phyloP scores from a whole-genome alignment of 2,797 vertebrate species.

The Carapus acus region DNA sequence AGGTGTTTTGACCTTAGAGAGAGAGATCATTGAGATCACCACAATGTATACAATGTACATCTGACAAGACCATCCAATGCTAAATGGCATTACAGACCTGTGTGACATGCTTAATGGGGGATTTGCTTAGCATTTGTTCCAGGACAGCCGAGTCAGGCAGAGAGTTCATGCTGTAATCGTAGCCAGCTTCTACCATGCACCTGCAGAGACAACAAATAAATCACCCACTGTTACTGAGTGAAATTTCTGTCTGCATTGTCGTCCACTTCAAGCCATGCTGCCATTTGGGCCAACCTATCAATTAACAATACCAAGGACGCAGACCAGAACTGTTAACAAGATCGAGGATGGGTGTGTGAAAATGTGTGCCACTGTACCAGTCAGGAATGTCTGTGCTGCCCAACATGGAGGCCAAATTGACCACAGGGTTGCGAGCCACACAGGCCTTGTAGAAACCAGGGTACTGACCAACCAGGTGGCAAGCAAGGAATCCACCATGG shows the following conservation, averaged over 20 bases:
- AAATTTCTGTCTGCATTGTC: too few species aligned
- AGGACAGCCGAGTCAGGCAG: slow-evolving; percentile 75
- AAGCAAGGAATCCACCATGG: slow-evolving; percentile 92
- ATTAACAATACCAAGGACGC: too few species aligned
- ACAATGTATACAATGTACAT: too few species aligned
- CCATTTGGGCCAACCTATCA: too few species aligned
- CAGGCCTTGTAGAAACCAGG: slow-evolving; percentile 86
- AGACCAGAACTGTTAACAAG: too few species aligned
- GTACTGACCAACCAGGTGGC: slow-evolving; percentile 93
- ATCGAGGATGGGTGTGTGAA: neutral
- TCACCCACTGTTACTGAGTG: neutral
- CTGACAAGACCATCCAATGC: neutral
- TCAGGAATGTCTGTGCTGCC: slow-evolving; percentile 91
- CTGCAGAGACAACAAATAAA: slow-evolving; percentile 58
- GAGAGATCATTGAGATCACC: too few species aligned
- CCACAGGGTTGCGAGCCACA: slow-evolving; percentile 86
- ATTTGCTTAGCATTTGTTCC: slow-evolving; percentile 84
- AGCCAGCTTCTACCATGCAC: slow-evolving; percentile 84
- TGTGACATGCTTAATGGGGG: slow-evolving; percentile 79
- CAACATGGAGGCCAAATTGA: slow-evolving; percentile 88
- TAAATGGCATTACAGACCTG: slow-evolving; percentile 65
- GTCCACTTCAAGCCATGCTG: too few species aligned
- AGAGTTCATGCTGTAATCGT: slow-evolving; percentile 65
- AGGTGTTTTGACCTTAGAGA: slow-evolving; percentile 80
- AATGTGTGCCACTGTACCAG: slow-evolving; percentile 71